Conservation (phyloP, 2,113 vertebrate species). For the Bothrops jararaca region DNA sequence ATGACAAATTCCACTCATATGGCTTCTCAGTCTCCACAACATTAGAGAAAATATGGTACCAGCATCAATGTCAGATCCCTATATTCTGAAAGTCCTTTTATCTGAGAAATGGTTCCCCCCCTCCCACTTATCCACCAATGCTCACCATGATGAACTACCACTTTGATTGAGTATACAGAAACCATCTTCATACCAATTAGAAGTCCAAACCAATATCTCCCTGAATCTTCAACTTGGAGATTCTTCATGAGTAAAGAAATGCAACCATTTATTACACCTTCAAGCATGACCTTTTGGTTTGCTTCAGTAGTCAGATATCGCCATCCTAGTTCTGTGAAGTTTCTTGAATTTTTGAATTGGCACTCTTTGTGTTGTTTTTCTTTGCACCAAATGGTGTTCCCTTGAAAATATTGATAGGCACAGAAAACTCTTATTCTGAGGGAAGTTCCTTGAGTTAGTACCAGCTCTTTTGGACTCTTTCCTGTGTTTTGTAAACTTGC, state of each 20-base stretch:
- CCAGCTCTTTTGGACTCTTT: neutral
- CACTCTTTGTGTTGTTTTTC: neutral
- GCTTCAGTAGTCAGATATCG: neutral
- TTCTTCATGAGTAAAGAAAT: neutral
- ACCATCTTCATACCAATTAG: neutral
- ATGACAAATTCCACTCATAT: neutral
- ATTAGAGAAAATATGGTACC: neutral
- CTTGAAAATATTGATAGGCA: neutral
- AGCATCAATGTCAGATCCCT: neutral
- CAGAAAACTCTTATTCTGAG: neutral
- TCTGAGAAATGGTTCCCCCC: neutral
- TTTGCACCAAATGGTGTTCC: constrained; percentile 14
- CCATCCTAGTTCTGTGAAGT: neutral
- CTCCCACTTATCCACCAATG: neutral
- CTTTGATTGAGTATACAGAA: neutral
- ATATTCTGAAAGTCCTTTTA: neutral
- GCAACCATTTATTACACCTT: neutral
- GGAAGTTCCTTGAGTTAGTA: neutral
- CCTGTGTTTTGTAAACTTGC: neutral
- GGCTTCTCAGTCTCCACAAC: neutral
- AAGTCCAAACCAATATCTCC: constrained; percentile 17
- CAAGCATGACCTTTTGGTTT: neutral
- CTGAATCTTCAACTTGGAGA: constrained; percentile 14
- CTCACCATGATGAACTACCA: constrained; percentile 4
- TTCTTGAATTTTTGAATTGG: neutral